These are phyloP conservation scores for Mesorhabditis belari DNA, from an alignment of 2,888 invertebrate species.

Conservation along the genomic window DNA sequence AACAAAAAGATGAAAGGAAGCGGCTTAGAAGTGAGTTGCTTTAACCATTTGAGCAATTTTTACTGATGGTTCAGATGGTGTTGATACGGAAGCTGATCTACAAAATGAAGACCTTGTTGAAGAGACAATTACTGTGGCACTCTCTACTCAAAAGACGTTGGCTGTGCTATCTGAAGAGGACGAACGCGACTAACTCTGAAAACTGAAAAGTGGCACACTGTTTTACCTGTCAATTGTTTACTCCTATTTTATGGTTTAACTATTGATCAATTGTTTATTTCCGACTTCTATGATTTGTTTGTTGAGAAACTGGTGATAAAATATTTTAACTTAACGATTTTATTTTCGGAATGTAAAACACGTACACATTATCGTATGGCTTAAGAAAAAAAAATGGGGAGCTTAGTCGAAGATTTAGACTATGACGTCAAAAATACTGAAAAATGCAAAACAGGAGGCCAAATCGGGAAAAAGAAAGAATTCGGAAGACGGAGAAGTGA, in stretches of 20 bases:
- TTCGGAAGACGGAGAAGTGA: too few species aligned
- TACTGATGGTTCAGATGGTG: slow-evolving; percentile 9
- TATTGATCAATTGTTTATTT: background rate
- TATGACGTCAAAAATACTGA: too few species aligned
- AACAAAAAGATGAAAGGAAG: slow-evolving; percentile 19
- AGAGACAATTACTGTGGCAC: slow-evolving; percentile 43
- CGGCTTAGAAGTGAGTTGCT: slow-evolving; percentile 20
- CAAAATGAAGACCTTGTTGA: slow-evolving; percentile 39
- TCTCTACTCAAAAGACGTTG: slow-evolving; percentile 37
- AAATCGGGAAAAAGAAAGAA: too few species aligned
- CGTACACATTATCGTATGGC: too few species aligned
- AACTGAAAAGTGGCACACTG: background rate
- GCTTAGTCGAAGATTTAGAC: too few species aligned
- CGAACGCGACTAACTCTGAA: slow-evolving; percentile 12
- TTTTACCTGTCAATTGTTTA: background rate
- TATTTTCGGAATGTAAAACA: too few species aligned
- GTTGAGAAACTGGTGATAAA: too few species aligned
- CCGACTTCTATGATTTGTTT: too few species aligned
- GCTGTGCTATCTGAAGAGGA: slow-evolving; percentile 27
- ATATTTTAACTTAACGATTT: too few species aligned
- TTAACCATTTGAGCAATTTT: background rate
- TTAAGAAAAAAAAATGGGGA: too few species aligned
- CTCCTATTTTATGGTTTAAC: background rate
- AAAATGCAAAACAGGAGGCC: too few species aligned
- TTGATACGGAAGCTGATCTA: slow-evolving; percentile 27